These are phyloP conservation scores for Drosophila lacteicornis DNA, from an alignment of 1,140 invertebrate species.

Conservation along the genomic window DNA sequence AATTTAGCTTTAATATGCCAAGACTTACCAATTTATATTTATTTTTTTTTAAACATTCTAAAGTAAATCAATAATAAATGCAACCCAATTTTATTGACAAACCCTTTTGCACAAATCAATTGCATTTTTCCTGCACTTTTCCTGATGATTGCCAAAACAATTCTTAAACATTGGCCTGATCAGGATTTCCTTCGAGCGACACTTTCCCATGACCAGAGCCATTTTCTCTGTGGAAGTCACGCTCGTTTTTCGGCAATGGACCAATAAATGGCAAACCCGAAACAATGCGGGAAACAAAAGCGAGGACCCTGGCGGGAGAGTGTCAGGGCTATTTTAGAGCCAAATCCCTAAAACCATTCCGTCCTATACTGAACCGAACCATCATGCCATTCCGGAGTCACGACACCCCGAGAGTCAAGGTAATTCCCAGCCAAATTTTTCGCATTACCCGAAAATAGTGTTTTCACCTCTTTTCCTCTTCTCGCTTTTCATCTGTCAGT, in stretches of 20 bases:
- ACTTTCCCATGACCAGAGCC: slow-evolving; percentile 78
- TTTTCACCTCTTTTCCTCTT: slow-evolving; percentile 47
- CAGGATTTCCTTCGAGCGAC: slow-evolving; percentile 32
- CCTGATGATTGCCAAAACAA: slow-evolving; percentile 9
- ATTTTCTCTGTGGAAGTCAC: slow-evolving; percentile 65
- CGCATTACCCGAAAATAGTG: slow-evolving; percentile 66
- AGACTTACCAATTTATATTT: no score
- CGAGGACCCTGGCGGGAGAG: slow-evolving; percentile 30
- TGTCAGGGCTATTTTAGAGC: slow-evolving; percentile 30
- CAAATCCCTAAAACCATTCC: slow-evolving; percentile 44
- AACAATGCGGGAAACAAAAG: slow-evolving; percentile 48
- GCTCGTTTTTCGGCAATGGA: slow-evolving; percentile 56
- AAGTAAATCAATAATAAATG: neutral
- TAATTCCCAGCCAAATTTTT: slow-evolving; percentile 78
- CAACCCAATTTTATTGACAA: no score
- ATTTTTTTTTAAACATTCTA: neutral
- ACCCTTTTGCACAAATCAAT: neutral
- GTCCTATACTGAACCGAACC: neutral
- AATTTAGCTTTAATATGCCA: no score
- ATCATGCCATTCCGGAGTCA: slow-evolving; percentile 47
- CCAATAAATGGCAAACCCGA: slow-evolving; percentile 69
- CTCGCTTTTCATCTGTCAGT: slow-evolving; percentile 41
- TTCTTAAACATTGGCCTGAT: slow-evolving; percentile 40
- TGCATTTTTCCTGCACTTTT: slow-evolving; percentile 3
- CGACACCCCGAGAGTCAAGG: slow-evolving; percentile 69